These are phyloP conservation scores for Asbolus verrucosus DNA, from an alignment of 1,140 invertebrate species.

Conservation along the genomic window DNA sequence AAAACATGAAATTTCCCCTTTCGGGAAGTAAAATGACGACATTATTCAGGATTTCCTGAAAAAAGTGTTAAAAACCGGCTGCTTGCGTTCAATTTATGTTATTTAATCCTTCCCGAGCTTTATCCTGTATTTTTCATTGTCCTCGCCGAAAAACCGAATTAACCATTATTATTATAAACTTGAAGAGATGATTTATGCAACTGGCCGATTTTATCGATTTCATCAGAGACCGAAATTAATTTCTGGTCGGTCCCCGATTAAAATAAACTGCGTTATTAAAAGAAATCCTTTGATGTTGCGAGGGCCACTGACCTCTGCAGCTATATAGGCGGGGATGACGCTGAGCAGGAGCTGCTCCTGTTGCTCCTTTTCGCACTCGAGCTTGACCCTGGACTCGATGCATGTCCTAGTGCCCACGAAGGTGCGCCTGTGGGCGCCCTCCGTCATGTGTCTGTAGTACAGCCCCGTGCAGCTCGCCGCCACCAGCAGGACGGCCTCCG, in stretches of 20 bases:
- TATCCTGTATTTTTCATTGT: no score
- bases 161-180: no score
- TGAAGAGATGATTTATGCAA: no score
- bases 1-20: no score
- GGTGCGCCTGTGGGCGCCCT: slow-evolving; percentile 84
- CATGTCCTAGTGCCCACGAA: slow-evolving; percentile 90
- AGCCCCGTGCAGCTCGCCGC: slow-evolving; percentile 83
- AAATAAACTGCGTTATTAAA: no score
- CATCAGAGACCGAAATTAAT: slow-evolving; percentile 10
- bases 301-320: slow-evolving; percentile 87
- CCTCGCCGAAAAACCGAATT: no score
- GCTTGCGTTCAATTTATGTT: no score
- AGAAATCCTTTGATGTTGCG: slow-evolving; percentile 5
- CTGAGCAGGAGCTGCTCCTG: slow-evolving; percentile 92
- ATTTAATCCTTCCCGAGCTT: no score
- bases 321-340: slow-evolving; percentile 94
- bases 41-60: no score
- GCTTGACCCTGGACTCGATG: slow-evolving; percentile 90
- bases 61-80: no score
- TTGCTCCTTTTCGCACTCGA: slow-evolving; percentile 92
- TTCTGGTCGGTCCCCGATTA: not conserved
- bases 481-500: slow-evolving; percentile 80
- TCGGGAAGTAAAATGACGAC: no score
- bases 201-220: no score
- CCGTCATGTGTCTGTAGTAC: slow-evolving; percentile 89